Conservation (phyloP, 2,888 invertebrate species). For the Steinernema hermaphroditum region DNA sequence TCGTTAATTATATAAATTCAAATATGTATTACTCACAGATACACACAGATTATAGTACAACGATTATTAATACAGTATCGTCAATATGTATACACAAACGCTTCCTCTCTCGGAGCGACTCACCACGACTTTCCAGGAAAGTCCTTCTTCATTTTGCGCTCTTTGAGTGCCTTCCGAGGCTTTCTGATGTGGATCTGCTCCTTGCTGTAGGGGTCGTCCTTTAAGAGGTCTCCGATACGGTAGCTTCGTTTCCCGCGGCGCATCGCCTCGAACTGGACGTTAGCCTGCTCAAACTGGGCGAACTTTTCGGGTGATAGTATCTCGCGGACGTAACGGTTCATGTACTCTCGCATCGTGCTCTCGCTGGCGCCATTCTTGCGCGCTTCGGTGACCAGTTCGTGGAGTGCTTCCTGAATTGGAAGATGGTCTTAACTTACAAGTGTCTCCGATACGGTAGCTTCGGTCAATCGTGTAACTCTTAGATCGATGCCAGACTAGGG, state of each 20-base stretch:
- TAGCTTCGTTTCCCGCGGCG: conserved; percentile 26
- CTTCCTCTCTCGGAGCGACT: no score
- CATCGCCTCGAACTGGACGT: conserved; percentile 36
- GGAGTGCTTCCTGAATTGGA: conserved; percentile 40
- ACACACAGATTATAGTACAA: no score
- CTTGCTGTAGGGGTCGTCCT: conserved; percentile 18
- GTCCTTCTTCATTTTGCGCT: not conserved
- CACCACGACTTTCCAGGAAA: not conserved
- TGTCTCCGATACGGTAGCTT: no score
- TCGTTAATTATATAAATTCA: no score
- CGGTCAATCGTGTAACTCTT: no score
- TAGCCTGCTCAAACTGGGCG: conserved; percentile 39
- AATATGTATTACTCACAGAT: no score
- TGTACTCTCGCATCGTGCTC: conserved; percentile 38
- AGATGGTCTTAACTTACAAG: not conserved
- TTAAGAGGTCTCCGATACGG: not conserved
- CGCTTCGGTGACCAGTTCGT: conserved; percentile 46
- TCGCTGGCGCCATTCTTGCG: conserved; percentile 43
- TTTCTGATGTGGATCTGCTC: conserved; percentile 13
- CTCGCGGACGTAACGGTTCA: conserved; percentile 40
- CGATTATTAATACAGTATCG: not conserved
- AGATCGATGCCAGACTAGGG: no score
- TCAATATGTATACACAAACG: not conserved
- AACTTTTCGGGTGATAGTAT: conserved; percentile 42
- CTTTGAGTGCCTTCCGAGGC: not conserved